Conservation (phyloP, 1,140 invertebrate species). For the Sycobia sp. region DNA sequence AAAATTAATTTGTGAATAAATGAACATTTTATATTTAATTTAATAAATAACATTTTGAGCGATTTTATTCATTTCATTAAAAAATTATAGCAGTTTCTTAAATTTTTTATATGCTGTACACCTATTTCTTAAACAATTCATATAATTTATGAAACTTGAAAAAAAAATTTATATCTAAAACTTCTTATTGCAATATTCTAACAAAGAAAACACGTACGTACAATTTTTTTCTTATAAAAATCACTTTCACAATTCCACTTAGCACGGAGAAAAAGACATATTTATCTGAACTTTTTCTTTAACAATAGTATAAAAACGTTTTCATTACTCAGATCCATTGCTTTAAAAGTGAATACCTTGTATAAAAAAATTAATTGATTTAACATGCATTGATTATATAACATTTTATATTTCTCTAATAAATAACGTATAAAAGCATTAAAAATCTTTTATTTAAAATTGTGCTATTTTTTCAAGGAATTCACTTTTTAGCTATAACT, state of each 20-base stretch:
- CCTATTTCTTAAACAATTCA: not conserved
- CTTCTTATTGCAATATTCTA: too few relatives aligned
- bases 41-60: slow-evolving; percentile 19
- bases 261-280: slow-evolving; percentile 11
- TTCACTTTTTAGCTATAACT: slow-evolving; percentile 21
- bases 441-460: slow-evolving; percentile 14
- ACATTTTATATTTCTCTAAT: too few relatives aligned
- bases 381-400: not conserved
- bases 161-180: too few relatives aligned
- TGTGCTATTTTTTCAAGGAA: slow-evolving; percentile 4
- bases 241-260: slow-evolving; percentile 27
- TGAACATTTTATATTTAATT: slow-evolving; percentile 4
- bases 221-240: slow-evolving; percentile 15
- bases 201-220: slow-evolving; percentile 1
- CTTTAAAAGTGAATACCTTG: slow-evolving; percentile 6
- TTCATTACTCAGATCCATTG: not conserved
- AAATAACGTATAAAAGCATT: slow-evolving; percentile 23
- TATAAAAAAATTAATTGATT: slow-evolving; percentile 21
- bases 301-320: slow-evolving; percentile 24
- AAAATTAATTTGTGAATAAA: too few relatives aligned
- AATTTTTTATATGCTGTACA: not conserved
- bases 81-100: not conserved
- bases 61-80: slow-evolving; percentile 1
- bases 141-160: too few relatives aligned
- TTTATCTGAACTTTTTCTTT: slow-evolving; percentile 22